A percentile compares a stretch with the other conserved stretches of the same genome.
Evolutionary conservation across 2,888 invertebrate species (phyloP).

Genomic region (Cylloceria caligata): DNA sequence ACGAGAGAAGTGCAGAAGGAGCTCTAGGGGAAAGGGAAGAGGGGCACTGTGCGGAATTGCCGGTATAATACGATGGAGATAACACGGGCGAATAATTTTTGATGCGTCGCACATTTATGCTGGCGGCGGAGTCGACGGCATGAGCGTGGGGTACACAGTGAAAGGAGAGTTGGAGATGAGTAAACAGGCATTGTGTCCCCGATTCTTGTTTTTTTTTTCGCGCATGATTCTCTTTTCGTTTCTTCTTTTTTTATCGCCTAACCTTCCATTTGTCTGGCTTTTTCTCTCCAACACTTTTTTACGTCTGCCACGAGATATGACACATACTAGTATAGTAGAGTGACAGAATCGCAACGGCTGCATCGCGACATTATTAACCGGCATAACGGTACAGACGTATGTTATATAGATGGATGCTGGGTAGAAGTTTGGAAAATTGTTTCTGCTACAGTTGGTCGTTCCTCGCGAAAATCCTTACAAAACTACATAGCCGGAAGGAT

Average conservation of each 20-base stretch:
- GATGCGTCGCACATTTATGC: conserved; percentile 64
- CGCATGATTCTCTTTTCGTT: conserved; percentile 42
- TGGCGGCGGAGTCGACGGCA: conserved; percentile 25
- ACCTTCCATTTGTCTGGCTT: neutral
- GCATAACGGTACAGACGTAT: conserved; percentile 6
- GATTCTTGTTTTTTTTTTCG: conserved; percentile 54
- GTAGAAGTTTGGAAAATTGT: conserved; percentile 24
- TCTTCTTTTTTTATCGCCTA: neutral
- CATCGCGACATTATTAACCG: conserved; percentile 53
- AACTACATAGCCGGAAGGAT: neutral
- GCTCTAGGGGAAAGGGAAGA: neutral
- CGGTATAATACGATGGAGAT: conserved; percentile 67
- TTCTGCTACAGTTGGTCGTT: conserved; percentile 2
- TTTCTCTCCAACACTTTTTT: conserved; percentile 21
- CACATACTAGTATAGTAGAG: no score
- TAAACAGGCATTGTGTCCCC: conserved; percentile 54
- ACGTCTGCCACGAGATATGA: conserved; percentile 28
- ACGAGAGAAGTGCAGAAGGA: conserved; percentile 19
- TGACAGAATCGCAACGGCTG: conserved; percentile 49
- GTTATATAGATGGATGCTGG: neutral
- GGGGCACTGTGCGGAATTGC: conserved; percentile 54
- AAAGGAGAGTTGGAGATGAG: conserved; percentile 30
- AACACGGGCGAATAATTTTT: conserved; percentile 68
- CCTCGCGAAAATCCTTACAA: conserved; percentile 34
- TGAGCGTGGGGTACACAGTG: neutral